phyloP scores from a whole-genome alignment of 2,113 vertebrate genomes.

The Brachyistius frenatus region DNA sequence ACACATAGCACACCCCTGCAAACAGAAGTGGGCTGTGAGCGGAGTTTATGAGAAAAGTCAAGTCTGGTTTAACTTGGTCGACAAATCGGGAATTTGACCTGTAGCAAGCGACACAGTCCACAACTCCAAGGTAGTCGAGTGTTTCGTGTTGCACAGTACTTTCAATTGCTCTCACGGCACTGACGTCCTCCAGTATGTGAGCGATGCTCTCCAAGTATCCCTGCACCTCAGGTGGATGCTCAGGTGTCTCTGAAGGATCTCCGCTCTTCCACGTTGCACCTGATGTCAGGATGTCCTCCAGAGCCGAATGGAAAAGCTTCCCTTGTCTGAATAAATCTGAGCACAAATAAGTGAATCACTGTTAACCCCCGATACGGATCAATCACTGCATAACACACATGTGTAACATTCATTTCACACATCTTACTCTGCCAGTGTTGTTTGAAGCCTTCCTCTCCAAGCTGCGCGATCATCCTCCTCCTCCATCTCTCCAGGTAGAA shows the following conservation, averaged over 20 bases:
- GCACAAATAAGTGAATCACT: too few relatives aligned
- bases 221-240: slow-evolving; percentile 48
- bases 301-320: slow-evolving; percentile 87
- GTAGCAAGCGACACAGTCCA: slow-evolving; percentile 95
- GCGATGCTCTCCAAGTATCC: slow-evolving; percentile 90
- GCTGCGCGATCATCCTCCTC: slow-evolving; percentile 88
- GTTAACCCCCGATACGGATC: too few relatives aligned
- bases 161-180: slow-evolving; percentile 89
- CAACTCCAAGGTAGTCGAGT: slow-evolving; percentile 90
- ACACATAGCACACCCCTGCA: slow-evolving; percentile 90
- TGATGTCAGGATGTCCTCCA: slow-evolving; percentile 86
- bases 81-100: slow-evolving; percentile 80
- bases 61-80: not conserved
- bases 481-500: slow-evolving; percentile 94
- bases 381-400: too few relatives aligned
- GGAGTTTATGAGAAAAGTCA: not conserved
- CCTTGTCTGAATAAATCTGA: slow-evolving; percentile 92
- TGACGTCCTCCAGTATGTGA: slow-evolving; percentile 87
- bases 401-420: not conserved
- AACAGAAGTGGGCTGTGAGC: not conserved
- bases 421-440: slow-evolving; percentile 89
- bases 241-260: slow-evolving; percentile 25
- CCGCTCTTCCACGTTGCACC: slow-evolving; percentile 49
- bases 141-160: slow-evolving; percentile 89
- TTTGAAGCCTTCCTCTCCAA: slow-evolving; percentile 93